Base-by-base conservation (phyloP, 1,140 invertebrate species). In the Araneus ventricosus region DNA sequence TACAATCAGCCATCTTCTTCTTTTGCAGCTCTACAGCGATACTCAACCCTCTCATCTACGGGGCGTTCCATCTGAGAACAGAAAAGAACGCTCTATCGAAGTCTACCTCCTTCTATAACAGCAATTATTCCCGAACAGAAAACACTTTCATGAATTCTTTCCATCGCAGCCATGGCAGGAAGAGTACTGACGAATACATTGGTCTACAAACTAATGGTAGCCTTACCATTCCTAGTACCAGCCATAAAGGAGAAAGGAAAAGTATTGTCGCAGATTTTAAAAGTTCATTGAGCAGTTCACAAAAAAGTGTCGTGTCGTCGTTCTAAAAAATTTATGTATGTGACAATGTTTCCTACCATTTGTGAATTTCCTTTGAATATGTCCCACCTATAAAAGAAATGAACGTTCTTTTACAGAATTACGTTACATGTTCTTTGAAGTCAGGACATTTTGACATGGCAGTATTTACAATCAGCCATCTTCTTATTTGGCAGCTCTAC, bases 401-500 rank as follows among this genome's bases (percentile, higher is more conserved):
- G 10, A 6, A 17, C 17, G 0, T 52, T 52, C 45, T 52, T 8
- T 1, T 52, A 14, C 45, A 52, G 10, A 14, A 52, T 52, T 52
- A 52, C n/a, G n/a, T n/a, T n/a, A n/a, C n/a, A n/a, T n/a, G n/a
- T n/a, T n/a, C n/a, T n/a, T n/a, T n/a, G n/a, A n/a, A n/a, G n/a
- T n/a, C n/a, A n/a, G n/a, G n/a, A n/a, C n/a, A n/a, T n/a, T n/a
- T n/a, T n/a, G n/a, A n/a, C n/a, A n/a, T n/a, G n/a, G 94, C 96
- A 97, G 94, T 85, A 94, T 93, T 57, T 94, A 39, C 88, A 93
- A 61, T 84, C 93, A 59, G 97, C 96, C 92, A 97, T 97, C 93
- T 97, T 97, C 95, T 98, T 98, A 95, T 98, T 98, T 94, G 98
- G 98, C 1, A 98, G 98, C 97, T 97, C 97, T 80, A 98, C 98